Conservation (phyloP, 2,113 vertebrate species). For the Chascanopsetta lugubris region DNA sequence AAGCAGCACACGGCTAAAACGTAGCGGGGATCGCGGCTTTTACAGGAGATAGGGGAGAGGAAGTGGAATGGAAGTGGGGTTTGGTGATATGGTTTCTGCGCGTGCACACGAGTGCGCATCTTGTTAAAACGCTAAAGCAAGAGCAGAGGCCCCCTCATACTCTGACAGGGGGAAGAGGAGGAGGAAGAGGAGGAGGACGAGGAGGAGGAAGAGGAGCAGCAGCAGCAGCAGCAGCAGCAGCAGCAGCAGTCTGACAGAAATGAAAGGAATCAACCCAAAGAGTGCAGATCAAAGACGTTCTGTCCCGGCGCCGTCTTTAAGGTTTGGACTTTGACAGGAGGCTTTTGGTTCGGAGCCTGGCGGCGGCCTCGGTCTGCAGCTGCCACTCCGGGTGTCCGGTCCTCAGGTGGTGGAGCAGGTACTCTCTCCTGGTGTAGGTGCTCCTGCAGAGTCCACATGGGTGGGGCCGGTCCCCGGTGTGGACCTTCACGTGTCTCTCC, state of each 20-base stretch:
- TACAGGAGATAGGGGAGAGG: conserved; percentile 25
- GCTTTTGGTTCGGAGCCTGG: too few relatives aligned
- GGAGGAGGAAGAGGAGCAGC: too few relatives aligned
- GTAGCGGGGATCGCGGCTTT: conserved; percentile 38
- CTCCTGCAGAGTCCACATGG: not conserved
- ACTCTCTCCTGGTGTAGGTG: not conserved
- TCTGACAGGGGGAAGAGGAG: conserved; percentile 49
- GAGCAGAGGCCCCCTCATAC: conserved; percentile 47
- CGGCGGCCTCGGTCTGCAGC: too few relatives aligned
- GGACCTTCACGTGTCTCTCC: not conserved
- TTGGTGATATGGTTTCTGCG: not conserved
- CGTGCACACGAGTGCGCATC: conserved; percentile 15
- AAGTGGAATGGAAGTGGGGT: not conserved
- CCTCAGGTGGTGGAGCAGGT: not conserved
- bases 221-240: too few relatives aligned
- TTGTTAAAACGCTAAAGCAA: conserved; percentile 63
- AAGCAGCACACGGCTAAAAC: conserved; percentile 7
- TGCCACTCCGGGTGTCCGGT: too few relatives aligned
- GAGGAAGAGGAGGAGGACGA: conserved; percentile 42
- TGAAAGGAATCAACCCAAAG: too few relatives aligned
- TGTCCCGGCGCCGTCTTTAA: too few relatives aligned
- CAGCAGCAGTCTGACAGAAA: too few relatives aligned
- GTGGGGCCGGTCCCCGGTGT: not conserved
- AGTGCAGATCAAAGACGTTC: too few relatives aligned
- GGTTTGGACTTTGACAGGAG: too few relatives aligned